phyloP scores from a whole-genome alignment of 2,113 vertebrate genomes.

The Ceuthmochares aereus region DNA sequence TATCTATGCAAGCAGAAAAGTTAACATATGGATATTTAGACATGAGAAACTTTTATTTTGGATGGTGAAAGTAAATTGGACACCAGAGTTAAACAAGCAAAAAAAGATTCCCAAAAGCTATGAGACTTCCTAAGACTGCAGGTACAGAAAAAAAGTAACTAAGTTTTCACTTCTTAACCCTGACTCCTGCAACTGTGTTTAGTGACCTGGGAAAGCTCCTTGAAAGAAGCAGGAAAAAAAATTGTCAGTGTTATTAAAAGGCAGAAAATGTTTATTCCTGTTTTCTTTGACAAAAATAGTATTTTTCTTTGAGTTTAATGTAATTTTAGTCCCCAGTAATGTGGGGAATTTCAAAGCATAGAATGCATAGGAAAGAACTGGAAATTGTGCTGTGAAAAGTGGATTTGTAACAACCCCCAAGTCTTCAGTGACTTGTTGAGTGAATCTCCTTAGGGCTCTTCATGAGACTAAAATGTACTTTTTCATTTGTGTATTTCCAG shows the following conservation, averaged over 20 bases:
- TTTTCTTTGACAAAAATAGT: not conserved
- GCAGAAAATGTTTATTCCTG: not conserved
- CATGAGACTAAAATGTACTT: not conserved
- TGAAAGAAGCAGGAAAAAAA: not conserved
- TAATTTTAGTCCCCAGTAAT: not conserved
- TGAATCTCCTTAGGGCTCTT: not conserved
- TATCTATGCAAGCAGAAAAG: conserved; percentile 22
- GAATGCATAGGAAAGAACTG: not conserved
- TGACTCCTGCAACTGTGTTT: not conserved
- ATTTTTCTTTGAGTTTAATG: not conserved
- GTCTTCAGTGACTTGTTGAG: not conserved
- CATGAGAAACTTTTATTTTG: not conserved
- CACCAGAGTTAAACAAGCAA: not conserved
- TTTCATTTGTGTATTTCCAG: not conserved
- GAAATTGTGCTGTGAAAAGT: not conserved
- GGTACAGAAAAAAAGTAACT: conserved; percentile 13
- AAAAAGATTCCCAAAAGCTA: not conserved
- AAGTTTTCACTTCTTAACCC: not conserved
- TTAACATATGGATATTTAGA: not conserved
- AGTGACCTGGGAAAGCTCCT: not conserved
- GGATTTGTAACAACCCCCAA: not conserved
- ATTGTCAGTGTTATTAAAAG: not conserved
- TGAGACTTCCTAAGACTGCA: not conserved
- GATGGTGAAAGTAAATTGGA: conserved; percentile 54
- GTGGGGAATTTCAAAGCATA: not conserved